These are phyloP conservation scores for Epirrita christyi DNA, from an alignment of 2,888 invertebrate genomes.

Conservation along the genomic window DNA sequence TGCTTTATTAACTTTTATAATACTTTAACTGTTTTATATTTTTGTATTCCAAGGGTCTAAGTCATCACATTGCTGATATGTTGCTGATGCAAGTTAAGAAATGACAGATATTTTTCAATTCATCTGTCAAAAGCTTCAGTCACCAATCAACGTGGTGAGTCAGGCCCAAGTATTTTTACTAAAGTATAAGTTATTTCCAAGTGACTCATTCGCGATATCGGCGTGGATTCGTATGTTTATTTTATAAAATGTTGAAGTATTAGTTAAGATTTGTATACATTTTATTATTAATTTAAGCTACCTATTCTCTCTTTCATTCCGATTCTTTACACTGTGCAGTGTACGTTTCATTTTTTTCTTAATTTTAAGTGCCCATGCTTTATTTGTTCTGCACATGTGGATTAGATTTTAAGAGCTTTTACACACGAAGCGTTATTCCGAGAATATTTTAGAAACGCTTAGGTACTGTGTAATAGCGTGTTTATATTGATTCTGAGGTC, in stretches of 20 bases:
- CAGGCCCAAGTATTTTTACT: conserved; percentile 1
- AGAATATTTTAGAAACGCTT: conserved; percentile 36
- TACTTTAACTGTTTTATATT: neutral
- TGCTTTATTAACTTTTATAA: neutral
- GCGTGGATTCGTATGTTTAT: conserved; percentile 53
- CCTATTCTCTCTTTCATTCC: conserved; percentile 75
- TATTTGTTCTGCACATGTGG: conserved; percentile 31
- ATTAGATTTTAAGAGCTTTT: conserved; percentile 21
- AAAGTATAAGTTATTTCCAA: conserved; percentile 5
- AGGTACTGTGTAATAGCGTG: conserved; percentile 34
- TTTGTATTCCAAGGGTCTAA: neutral
- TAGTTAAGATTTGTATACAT: conserved; percentile 37
- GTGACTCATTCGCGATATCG: conserved; percentile 49
- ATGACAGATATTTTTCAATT: too few species aligned
- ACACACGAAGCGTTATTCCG: conserved; percentile 13
- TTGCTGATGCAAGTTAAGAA: too few species aligned
- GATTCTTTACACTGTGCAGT: conserved; percentile 44
- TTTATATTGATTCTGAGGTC: conserved; percentile 26
- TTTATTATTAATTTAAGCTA: conserved; percentile 58
- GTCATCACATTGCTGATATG: neutral
- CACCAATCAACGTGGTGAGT: neutral
- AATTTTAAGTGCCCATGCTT: conserved; percentile 26
- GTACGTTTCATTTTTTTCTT: conserved; percentile 19
- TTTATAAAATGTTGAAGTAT: conserved; percentile 56
- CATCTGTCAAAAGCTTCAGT: too few species aligned